Percentiles rank a stretch among this genome's conserved stretches.
Conservation (phyloP, 2,888 invertebrate genomes). For the Mamestra brassicae region DNA sequence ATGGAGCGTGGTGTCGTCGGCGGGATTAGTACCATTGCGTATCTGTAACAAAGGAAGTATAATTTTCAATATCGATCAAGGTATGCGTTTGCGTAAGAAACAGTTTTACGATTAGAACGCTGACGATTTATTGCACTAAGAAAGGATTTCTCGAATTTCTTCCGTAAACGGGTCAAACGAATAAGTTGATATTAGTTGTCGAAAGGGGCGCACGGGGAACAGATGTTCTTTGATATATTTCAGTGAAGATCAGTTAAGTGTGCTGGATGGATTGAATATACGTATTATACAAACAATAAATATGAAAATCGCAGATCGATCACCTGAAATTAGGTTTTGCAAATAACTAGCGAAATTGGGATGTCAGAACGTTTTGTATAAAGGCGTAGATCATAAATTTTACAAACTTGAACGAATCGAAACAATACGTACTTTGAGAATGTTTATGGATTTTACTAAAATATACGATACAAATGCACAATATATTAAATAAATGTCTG, state of each 20-base stretch:
- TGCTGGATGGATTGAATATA: background rate
- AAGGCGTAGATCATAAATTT: background rate
- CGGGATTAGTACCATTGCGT: constrained; percentile 86
- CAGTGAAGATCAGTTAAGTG: background rate
- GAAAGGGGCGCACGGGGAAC: background rate
- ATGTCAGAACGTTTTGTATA: background rate
- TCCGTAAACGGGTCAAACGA: background rate
- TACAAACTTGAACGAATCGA: background rate
- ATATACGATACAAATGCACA: constrained; percentile 5
- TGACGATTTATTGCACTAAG: background rate
- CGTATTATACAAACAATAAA: background rate
- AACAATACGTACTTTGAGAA: background rate
- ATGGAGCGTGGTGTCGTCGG: constrained; percentile 79
- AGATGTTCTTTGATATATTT: background rate
- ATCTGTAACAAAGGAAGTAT: constrained; percentile 77
- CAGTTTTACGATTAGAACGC: background rate
- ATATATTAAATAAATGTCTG: constrained; percentile 5
- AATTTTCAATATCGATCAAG: background rate
- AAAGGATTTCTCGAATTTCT: background rate
- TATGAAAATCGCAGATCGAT: background rate
- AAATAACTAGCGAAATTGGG: constrained; percentile 1
- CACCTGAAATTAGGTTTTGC: constrained; percentile 1
- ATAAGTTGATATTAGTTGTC: background rate
- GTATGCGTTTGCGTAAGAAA: no score
- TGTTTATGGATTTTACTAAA: background rate